phyloP scores from a whole-genome alignment of 2,113 vertebrate genomes.

The Protobothrops flavoviridis region DNA sequence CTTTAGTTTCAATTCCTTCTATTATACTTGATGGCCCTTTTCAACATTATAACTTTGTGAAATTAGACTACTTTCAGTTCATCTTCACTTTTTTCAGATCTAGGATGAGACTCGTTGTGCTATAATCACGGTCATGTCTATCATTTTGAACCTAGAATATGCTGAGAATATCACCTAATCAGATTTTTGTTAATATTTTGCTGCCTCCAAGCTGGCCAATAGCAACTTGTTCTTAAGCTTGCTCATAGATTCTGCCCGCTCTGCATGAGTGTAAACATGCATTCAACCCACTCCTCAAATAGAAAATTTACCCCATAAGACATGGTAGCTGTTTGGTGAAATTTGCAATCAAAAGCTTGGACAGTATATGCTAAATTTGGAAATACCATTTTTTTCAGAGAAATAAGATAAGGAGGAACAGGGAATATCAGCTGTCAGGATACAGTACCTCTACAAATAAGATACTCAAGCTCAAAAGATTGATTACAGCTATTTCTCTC shows the following conservation, averaged over 20 bases:
- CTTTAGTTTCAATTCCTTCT: background rate
- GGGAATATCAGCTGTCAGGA: no score
- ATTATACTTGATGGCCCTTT: background rate
- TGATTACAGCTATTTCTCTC: background rate
- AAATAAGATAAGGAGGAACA: background rate
- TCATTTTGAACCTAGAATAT: background rate
- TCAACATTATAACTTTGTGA: background rate
- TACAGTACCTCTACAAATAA: background rate
- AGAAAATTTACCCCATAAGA: background rate
- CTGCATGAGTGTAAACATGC: background rate
- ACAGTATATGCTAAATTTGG: background rate
- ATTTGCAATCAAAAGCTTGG: background rate
- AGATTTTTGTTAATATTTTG: background rate
- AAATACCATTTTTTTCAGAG: background rate
- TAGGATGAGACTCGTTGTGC: background rate
- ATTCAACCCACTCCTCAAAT: background rate
- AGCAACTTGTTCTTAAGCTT: background rate
- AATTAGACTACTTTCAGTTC: background rate
- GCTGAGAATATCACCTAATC: background rate
- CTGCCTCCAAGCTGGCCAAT: background rate
- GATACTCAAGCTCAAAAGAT: background rate
- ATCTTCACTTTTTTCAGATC: background rate
- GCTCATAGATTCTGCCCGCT: background rate
- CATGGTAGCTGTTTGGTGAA: background rate
- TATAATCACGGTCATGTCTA: background rate